Evolutionary conservation across 2,888 invertebrate species (phyloP), one percentile per base, ranked within the genome.

Genomic region (Trilocha varians): DNA sequence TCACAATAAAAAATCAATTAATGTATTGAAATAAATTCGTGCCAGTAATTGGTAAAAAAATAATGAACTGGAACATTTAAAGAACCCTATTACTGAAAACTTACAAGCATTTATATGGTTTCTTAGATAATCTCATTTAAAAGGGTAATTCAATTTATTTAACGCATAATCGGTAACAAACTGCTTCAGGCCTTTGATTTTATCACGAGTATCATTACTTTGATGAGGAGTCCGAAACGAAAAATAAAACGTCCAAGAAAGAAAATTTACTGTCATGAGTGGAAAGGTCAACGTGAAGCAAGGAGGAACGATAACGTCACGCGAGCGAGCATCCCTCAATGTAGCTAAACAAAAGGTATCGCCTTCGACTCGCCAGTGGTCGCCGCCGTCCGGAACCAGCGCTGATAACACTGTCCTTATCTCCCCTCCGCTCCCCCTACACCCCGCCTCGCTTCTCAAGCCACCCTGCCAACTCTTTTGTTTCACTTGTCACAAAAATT

Each of bases 401-500:
- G 61, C 60, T 74, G 85, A 84, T 83, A 83, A 75, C 75, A 62
- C 69, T 67, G 57, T 61, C 78, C 79, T 83, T 84, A 83, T 83
- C 84, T 83, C 67, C 74, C 74, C 75, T 59, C 50, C 48, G 42
- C 44, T 49, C 55, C 55, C 55, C 46, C 38, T 44, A 43, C 52
- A 55, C 52, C 50, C 55, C 52, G 54, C 62, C 67, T 63, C 63
- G 51, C 58, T 51, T 55, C 65, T 62, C 62, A 59, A 45, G 46
- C 65, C 70, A 65, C 70, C 70, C 73, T 54, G 67, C 73, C 78
- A 84, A 83, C 83, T 84, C 83, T 84, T 80, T 84, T 84, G 85
- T 85, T 84, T 84, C 82, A 80, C 83, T 84, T 83, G 84, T 84
- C 85, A 79, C 84, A 83, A 83, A 85, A 85, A 85, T 85, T 85